Conservation (phyloP, 2,113 vertebrate genomes). For the Arvicanthis niloticus region DNA sequence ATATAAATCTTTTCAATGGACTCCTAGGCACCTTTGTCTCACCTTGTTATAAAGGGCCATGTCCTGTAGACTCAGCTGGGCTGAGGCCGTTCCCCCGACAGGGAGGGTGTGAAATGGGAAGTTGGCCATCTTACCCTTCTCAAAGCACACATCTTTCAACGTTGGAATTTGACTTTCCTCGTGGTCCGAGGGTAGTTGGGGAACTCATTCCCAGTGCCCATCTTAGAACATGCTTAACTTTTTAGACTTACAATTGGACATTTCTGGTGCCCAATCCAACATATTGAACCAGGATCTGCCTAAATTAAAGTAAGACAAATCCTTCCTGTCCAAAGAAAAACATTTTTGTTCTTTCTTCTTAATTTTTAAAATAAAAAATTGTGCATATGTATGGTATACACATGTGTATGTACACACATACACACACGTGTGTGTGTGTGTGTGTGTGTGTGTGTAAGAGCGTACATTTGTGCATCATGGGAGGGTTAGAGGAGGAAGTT, state of each 20-base stretch:
- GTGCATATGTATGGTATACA: not conserved
- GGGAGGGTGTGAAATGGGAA: not conserved
- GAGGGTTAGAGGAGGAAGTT: not conserved
- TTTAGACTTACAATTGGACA: not conserved
- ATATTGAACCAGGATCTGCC: not conserved
- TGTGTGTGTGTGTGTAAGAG: not conserved
- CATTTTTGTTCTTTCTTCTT: not conserved
- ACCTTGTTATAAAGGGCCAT: not conserved
- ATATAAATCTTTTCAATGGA: not conserved
- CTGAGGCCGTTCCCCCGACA: not conserved
- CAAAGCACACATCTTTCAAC: not conserved
- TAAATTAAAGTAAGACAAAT: not conserved
- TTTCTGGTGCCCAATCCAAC: not conserved
- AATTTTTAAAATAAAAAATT: not conserved
- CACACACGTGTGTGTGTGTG: not conserved
- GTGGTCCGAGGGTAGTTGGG: not conserved
- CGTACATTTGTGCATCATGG: not conserved
- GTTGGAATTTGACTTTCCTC: fast-evolving
- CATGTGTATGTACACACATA: too few relatives aligned
- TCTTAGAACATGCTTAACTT: not conserved
- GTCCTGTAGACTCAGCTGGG: not conserved
- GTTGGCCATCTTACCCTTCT: not conserved
- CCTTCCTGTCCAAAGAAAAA: not conserved
- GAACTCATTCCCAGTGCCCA: not conserved
- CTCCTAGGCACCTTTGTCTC: not conserved